Conservation (phyloP, 2,113 vertebrate genomes). For the Anser brachyrhynchus region DNA sequence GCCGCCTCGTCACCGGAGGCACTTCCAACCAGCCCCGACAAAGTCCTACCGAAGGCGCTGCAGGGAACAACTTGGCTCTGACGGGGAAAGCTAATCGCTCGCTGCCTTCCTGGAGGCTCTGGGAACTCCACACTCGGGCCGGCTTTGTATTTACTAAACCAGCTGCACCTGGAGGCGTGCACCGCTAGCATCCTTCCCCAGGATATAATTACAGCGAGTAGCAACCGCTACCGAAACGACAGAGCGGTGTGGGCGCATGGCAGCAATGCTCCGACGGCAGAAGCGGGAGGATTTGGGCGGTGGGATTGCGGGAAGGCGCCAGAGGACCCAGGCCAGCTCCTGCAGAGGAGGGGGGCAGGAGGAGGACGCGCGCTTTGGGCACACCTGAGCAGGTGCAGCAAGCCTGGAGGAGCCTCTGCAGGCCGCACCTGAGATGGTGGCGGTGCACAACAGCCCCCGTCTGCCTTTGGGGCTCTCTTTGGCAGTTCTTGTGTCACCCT, state of each 20-base stretch:
- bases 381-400: not conserved
- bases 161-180: not conserved
- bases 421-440: not conserved
- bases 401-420: not conserved
- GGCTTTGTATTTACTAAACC: not conserved
- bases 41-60: not conserved
- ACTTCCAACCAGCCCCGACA: not conserved
- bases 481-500: not conserved
- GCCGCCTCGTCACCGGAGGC: not conserved
- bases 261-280: not conserved
- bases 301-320: not conserved
- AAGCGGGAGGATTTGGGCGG: not conserved
- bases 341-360: not conserved
- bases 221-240: not conserved
- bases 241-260: not conserved
- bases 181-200: not conserved
- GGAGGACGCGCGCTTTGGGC: not conserved
- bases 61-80: not conserved
- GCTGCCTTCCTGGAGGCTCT: not conserved
- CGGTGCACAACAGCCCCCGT: not conserved
- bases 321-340: not conserved
- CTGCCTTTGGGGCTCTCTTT: not conserved
- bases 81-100: not conserved
- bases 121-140: not conserved
- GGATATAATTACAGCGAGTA: slow-evolving; percentile 21